Base-by-base conservation (phyloP, 2,888 invertebrate species). In the Ophioninae sp. region DNA sequence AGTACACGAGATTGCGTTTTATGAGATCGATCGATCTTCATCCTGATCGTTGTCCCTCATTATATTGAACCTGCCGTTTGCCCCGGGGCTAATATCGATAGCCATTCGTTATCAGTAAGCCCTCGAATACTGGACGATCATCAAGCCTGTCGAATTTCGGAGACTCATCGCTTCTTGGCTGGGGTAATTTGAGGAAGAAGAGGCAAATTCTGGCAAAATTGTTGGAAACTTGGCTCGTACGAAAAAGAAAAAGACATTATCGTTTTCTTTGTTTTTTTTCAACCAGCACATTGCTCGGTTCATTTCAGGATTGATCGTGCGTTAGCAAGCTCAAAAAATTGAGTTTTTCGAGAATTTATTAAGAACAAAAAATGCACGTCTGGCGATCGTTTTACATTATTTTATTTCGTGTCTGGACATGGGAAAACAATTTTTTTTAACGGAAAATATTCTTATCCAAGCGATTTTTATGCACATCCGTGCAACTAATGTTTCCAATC, bases 11-110 rank as follows among this genome's bases (percentile, higher is more conserved):
- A 64, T 64, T 23, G 20, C 13, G 23, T 75, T 59, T 69, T 6
- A 30, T 79, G 41, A 56, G 61, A 75, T 64, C 63, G 44, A 81
- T 81, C 81, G 76, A 76, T 81, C 81, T 76, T 81, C 75, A 58
- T 78, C 58, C 61, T 51, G 61, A 63, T 59, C 37, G 20, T 51
- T 13, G 51, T 51, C 51, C 51, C 59, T 37, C 67, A 9, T 64
- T 68, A 61, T 59, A 76, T 81, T 71, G 65, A 44, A 44, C 58
- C 71, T 59, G 51, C 23, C 82, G 39, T 69, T 81, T 75, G 71
- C 61, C 51, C n/a, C 58, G n/a, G 56, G 30, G 82, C 73, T 75
- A 79, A 74, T 75, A 59, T 64, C 75, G 39, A 44, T 56, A 13
- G 74, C 74, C 74, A 23, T 74, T 67, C 69, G 69, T 78, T 82